Conservation (phyloP, 2,113 vertebrate genomes). For the Aptenodytes patagonicus region DNA sequence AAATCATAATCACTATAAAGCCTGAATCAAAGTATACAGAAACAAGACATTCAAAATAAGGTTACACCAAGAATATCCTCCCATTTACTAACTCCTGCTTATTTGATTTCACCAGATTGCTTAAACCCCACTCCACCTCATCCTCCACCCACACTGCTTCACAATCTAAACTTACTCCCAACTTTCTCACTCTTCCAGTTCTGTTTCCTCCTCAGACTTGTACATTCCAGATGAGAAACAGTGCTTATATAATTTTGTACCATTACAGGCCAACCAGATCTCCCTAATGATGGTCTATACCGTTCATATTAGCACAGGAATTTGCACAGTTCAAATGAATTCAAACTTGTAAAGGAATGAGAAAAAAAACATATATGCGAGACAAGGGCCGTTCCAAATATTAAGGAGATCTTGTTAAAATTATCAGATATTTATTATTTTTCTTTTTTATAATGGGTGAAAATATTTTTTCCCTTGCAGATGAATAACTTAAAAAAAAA, state of each 20-base stretch:
- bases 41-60: background rate
- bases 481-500: background rate
- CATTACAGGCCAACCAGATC: background rate
- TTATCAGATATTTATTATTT: background rate
- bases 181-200: background rate
- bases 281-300: background rate
- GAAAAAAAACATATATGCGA: background rate
- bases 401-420: background rate
- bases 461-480: background rate
- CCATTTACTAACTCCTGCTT: background rate
- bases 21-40: background rate
- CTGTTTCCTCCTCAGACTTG: background rate
- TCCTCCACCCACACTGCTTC: background rate
- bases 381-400: background rate
- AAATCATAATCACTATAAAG: background rate
- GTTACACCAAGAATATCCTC: background rate
- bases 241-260: background rate
- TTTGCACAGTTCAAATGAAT: background rate
- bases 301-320: background rate
- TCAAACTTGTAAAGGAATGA: background rate
- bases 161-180: background rate
- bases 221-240: background rate
- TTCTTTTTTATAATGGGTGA: background rate
- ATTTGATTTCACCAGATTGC: background rate
- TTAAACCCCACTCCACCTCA: background rate